Conservation (phyloP, 2,888 invertebrate genomes). For the Chaetogeoica ovagalla region DNA sequence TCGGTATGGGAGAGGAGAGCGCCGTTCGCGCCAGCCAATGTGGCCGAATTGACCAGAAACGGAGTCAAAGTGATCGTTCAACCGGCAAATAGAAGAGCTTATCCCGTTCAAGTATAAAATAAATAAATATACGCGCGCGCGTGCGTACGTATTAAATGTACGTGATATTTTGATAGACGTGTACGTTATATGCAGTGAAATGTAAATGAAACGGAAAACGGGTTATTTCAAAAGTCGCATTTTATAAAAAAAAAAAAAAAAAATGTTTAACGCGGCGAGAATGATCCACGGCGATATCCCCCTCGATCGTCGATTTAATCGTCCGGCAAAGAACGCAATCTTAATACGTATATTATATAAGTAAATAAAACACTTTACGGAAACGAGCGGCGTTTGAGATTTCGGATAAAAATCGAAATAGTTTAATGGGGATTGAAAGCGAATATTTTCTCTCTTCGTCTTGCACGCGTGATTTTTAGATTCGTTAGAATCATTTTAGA, state of each 20-base stretch:
- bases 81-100: conserved; percentile 95
- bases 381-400: too few relatives aligned
- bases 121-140: not conserved
- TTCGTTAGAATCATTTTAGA: too few relatives aligned
- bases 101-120: conserved; percentile 84
- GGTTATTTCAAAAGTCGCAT: not conserved
- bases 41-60: conserved; percentile 80
- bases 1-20: conserved; percentile 96
- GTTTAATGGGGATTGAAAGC: too few relatives aligned
- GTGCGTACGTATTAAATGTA: not conserved
- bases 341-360: too few relatives aligned
- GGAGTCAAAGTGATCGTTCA: conserved; percentile 96
- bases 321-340: too few relatives aligned
- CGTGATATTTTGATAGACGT: not conserved
- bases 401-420: too few relatives aligned
- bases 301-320: too few relatives aligned
- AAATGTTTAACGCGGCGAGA: not conserved
- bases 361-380: too few relatives aligned
- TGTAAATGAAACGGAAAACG: conserved; percentile 19
- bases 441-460: too few relatives aligned
- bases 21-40: conserved; percentile 89
- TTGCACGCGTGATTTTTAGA: not conserved
- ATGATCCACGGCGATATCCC: not conserved
- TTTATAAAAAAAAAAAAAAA: not conserved
- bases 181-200: not conserved